These are phyloP conservation scores for Girardia tigrina DNA, from an alignment of 2,888 invertebrate genomes.

Conservation along the genomic window DNA sequence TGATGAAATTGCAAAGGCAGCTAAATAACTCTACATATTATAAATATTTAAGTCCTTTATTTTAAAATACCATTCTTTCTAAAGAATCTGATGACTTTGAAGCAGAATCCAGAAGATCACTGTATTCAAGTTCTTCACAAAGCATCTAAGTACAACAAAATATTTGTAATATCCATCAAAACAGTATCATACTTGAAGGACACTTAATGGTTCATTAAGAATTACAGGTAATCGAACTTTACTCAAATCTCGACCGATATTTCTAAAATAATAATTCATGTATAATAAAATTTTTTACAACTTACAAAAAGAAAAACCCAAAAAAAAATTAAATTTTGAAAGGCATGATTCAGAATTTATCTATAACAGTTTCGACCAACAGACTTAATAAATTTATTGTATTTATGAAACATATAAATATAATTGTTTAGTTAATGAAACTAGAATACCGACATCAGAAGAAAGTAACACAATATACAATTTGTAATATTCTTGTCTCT, in stretches of 20 bases:
- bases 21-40: constrained; percentile 54
- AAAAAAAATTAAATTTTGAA: neutral
- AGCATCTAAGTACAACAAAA: constrained; percentile 58
- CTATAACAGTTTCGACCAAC: neutral
- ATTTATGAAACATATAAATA: no score
- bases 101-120: constrained; percentile 65
- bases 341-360: neutral
- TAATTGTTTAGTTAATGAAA: no score
- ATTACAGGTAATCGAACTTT: constrained; percentile 75
- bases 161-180: no score
- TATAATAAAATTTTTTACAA: neutral
- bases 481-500: no score
- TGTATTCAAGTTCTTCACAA: constrained; percentile 71
- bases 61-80: constrained; percentile 58
- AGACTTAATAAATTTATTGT: neutral
- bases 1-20: constrained; percentile 67
- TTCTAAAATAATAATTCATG: constrained; percentile 53
- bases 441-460: no score
- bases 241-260: constrained; percentile 71
- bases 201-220: constrained; percentile 68
- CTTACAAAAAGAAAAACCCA: neutral
- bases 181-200: constrained; percentile 57
- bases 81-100: constrained; percentile 58
- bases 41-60: neutral
- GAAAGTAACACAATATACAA: no score